Conservation (phyloP, 2,113 vertebrate species). For the Crocuta crocuta region DNA sequence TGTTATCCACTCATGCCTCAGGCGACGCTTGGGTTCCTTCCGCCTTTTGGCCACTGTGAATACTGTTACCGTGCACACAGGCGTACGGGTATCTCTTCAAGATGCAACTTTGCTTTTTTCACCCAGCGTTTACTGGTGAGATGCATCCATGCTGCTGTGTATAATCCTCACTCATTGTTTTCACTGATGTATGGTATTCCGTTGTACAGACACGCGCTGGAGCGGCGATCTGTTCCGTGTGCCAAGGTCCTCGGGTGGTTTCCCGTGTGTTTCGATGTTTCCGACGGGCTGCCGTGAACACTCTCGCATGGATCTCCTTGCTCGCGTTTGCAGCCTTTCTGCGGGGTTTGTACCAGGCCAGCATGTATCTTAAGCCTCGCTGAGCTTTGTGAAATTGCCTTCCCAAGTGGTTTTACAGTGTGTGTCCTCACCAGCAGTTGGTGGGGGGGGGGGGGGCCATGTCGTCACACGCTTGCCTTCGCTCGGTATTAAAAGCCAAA, state of each 20-base stretch:
- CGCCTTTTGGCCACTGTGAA: not conserved
- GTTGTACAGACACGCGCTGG: rapidly evolving
- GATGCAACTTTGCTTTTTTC: not conserved
- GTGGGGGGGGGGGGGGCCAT: rapidly evolving
- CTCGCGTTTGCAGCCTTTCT: rapidly evolving
- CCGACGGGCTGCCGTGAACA: not conserved
- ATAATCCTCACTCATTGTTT: not conserved
- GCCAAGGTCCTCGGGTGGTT: not conserved
- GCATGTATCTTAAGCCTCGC: not conserved
- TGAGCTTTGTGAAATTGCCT: not conserved
- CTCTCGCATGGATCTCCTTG: not conserved
- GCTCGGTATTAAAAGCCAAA: not conserved
- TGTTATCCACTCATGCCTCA: not conserved
- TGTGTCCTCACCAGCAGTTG: not conserved
- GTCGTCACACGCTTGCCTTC: not conserved
- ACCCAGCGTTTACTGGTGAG: not conserved
- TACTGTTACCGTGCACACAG: too few species aligned
- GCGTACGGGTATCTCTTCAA: not conserved
- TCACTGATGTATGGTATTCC: not conserved
- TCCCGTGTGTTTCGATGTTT: not conserved
- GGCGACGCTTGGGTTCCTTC: not conserved
- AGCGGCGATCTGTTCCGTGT: not conserved
- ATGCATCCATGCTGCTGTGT: rapidly evolving
- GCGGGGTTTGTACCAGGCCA: not conserved
- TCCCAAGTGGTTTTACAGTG: not conserved